Conservation (phyloP, 2,888 invertebrate genomes). For the Homarus gammarus region DNA sequence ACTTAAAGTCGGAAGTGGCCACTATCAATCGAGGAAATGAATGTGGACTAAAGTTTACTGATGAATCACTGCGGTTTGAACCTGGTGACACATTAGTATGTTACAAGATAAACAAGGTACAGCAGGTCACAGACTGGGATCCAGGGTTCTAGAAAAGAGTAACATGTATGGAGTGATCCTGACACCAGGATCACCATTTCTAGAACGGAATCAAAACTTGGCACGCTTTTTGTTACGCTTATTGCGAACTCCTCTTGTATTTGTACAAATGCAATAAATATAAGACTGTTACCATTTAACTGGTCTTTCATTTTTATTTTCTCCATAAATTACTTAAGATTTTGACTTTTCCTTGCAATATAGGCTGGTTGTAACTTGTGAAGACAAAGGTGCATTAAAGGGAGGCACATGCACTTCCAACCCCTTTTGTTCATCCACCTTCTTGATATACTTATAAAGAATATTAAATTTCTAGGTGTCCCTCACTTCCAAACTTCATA, state of each 20-base stretch:
- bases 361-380: too few species aligned
- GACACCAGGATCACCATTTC: not conserved
- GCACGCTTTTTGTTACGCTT: not conserved
- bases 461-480: too few species aligned
- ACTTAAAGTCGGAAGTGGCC: slow-evolving; percentile 92
- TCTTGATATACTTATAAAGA: too few species aligned
- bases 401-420: too few species aligned
- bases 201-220: not conserved
- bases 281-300: not conserved
- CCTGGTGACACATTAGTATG: slow-evolving; percentile 90
- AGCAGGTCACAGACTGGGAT: slow-evolving; percentile 89
- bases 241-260: not conserved
- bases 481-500: too few species aligned
- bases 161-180: not conserved
- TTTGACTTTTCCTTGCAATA: too few species aligned
- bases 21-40: slow-evolving; percentile 90
- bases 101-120: slow-evolving; percentile 84
- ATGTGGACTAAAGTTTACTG: slow-evolving; percentile 90
- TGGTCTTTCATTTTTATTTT: not conserved
- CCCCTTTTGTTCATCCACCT: too few species aligned
- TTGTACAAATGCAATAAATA: not conserved
- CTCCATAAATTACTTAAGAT: too few species aligned
- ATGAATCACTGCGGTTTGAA: slow-evolving; percentile 83
- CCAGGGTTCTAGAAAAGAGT: slow-evolving; percentile 82
- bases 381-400: too few species aligned